Evolutionary conservation across 92 coral and sea anemone genomes (phyloP).

Genomic region (Parazoanthus darwini): DNA sequence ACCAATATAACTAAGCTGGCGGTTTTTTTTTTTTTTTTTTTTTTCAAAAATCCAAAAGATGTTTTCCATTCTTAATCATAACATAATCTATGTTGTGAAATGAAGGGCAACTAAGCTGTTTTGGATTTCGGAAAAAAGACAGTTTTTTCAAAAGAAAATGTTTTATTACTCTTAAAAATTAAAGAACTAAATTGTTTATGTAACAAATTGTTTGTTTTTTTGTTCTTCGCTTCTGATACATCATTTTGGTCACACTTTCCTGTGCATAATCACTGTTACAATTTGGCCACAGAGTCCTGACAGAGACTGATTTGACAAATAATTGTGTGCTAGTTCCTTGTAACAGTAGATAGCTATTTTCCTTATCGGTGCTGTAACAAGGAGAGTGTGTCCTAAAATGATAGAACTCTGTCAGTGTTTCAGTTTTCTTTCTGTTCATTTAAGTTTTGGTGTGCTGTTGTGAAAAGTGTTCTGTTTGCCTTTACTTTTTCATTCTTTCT

Average conservation of each 20-base stretch:
- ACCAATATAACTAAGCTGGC: not conserved
- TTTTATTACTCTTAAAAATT: not conserved
- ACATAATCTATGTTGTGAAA: not conserved
- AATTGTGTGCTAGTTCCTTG: not conserved
- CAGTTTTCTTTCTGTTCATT: constrained; percentile 11
- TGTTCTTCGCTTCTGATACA: constrained; percentile 13
- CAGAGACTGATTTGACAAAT: not conserved
- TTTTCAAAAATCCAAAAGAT: not conserved
- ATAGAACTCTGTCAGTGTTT: constrained; percentile 10
- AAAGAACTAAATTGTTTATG: not conserved
- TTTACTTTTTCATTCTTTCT: constrained; percentile 20
- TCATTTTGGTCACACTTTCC: constrained; percentile 43
- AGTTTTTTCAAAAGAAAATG: not conserved
- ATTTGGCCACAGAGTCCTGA: not conserved
- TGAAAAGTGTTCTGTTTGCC: constrained; percentile 28
- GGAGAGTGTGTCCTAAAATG: constrained; percentile 43
- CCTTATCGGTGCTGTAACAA: not conserved
- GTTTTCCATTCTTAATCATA: not conserved
- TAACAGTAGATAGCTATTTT: not conserved
- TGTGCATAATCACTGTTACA: not conserved
- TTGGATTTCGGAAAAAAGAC: not conserved
- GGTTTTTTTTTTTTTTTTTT: not conserved
- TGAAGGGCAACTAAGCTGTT: not conserved
- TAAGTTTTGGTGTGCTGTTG: constrained; percentile 28
- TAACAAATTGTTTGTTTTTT: constrained; percentile 1